Base-by-base conservation (phyloP, 2,888 invertebrate genomes). In the Yponomeuta malinellus region DNA sequence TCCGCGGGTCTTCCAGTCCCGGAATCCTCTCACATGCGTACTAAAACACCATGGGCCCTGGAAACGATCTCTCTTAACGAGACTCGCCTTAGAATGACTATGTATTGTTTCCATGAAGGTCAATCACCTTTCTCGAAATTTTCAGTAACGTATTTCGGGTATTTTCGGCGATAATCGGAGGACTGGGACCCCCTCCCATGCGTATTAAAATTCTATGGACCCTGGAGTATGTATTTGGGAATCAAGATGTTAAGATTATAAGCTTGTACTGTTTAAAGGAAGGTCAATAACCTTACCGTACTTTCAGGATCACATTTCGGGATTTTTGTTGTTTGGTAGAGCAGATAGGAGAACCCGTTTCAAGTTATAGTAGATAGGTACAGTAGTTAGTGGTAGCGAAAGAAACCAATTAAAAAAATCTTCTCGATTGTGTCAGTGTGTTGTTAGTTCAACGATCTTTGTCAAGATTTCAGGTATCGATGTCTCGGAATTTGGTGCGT, bases 1-100 rank as follows among this genome's bases (percentile, higher is more conserved):
- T 85, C 85, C 85, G 82, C 52, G 52, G 52, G 52, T 59, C 43
- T 43, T 9, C 43, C 43, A 43, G 43, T 43, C 43, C 52, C 52
- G 52, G 52, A 67, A 9, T 33, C 15, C 12, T 12, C 12, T n/a
- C 67, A 29, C 64, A 64, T 31, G 64, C 29, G 29, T 31, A 31
- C 64, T 31, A 29, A 31, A 31, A 64, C 29, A 31, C 64, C 23
- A 31, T 23, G n/a, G 64, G 8, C 23, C 64, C 64, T 6, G 29
- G 33, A 15, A 29, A 15, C 43, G 43, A 43, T 5, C 43, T 33
- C 33, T 33, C 3, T 33, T 5, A 33, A 33, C 33, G 33, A 33
- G 33, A 4, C 33, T 33, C 33, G 33, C 66, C 33, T 29, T 33
- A 15, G 31, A 12, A 52, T 52, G 52, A 0, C 52, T 59, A 5